Evolutionary conservation across 2,888 invertebrate genomes (phyloP), one percentile per base, ranked within the genome.

Genomic region (Eupithecia inturbata): DNA sequence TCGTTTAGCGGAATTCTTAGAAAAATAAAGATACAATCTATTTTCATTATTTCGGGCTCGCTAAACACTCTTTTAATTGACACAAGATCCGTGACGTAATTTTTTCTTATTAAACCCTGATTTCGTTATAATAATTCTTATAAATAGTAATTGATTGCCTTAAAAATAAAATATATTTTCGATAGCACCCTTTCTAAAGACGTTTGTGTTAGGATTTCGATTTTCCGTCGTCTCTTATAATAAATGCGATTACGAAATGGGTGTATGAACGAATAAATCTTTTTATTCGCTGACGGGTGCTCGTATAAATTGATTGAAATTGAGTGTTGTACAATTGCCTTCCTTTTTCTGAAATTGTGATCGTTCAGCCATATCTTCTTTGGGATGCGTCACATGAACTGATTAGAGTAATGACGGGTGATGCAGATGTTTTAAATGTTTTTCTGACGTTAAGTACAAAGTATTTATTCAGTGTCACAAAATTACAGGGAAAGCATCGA

Each of bases 211-310:
- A 80, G 79, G 80, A 81, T 79, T 81, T 76, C 70, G 77, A 78
- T 81, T 78, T 81, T 77, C 76, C 67, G 74, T 71, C 78, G 76
- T 74, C 77, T 79, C 80, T 72, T 75, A 73, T 77, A 79, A 81
- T 79, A 80, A 80, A 82, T 78, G 77, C 76, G 79, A 83, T 83
- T 81, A 82, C 81, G 77, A 79, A 82, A 82, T 77, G 78, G 75
- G 71, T 77, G 75, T 77, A 62, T 57, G 57, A 26, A 78, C 78
- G 74, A 70, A 67, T 68, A 41, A 69, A 75, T 76, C 77, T 78
- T 72, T 78, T 74, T 71, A 75, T 69, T 75, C 49, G 69, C 73
- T 75, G 76, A 72, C 67, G 75, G 57, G 63, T 14, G 39, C 28
- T 67, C 28, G 16, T 39, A 22, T 36, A 26, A 66, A 66, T 66